Conservation (phyloP, 2,113 vertebrate genomes). For the Laticauda colubrina region DNA sequence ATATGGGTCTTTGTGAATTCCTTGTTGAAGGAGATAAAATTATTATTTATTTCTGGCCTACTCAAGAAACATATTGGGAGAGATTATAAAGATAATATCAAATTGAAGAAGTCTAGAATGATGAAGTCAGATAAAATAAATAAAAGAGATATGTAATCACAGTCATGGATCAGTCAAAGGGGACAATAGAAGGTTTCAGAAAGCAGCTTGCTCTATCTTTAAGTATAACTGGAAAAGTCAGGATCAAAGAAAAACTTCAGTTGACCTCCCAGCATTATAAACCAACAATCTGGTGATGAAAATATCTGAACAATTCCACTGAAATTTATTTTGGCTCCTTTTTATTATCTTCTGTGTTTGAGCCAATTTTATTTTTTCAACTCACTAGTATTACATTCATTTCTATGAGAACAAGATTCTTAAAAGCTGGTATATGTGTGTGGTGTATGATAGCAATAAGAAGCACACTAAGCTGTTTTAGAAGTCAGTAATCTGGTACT, state of each 20-base stretch:
- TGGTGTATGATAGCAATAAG: constrained; percentile 33
- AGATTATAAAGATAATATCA: background rate
- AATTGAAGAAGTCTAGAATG: background rate
- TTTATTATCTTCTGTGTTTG: background rate
- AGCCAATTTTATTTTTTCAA: background rate
- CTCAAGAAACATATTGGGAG: background rate
- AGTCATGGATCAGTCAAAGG: background rate
- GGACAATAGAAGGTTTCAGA: background rate
- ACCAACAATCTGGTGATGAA: background rate
- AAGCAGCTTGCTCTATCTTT: background rate
- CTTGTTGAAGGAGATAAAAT: background rate
- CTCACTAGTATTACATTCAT: constrained; percentile 34
- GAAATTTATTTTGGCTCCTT: background rate
- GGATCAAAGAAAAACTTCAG: background rate
- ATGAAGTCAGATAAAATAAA: background rate
- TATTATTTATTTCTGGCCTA: background rate
- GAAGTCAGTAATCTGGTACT: constrained; percentile 46
- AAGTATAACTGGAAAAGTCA: background rate
- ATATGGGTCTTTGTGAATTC: background rate
- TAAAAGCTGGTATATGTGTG: constrained; percentile 41
- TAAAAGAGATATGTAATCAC: background rate
- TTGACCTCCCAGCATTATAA: background rate
- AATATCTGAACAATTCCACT: background rate
- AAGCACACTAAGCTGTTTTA: constrained; percentile 55
- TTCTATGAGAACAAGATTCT: constrained; percentile 52